A percentile compares a stretch with the other conserved stretches of the same genome.
Evolutionary conservation across 2,797 vertebrate genomes (phyloP).

Genomic region (Acanthurus lineatus): DNA sequence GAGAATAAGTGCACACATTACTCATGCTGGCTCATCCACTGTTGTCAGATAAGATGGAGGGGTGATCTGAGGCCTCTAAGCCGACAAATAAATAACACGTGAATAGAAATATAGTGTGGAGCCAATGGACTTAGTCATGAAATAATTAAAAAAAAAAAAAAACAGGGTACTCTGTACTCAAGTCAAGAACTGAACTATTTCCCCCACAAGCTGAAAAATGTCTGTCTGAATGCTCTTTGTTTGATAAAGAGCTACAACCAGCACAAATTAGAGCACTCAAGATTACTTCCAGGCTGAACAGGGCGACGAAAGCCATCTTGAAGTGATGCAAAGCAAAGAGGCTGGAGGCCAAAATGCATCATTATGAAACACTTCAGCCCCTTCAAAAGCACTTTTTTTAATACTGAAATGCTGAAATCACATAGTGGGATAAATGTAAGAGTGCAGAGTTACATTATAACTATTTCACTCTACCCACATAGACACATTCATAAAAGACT

Average conservation of each 20-base stretch:
- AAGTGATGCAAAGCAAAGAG: slow-evolving; percentile 30
- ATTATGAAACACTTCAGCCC: slow-evolving; percentile 47
- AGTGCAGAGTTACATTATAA: slow-evolving; percentile 47
- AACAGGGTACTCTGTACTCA: slow-evolving; percentile 35
- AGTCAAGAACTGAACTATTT: slow-evolving; percentile 51
- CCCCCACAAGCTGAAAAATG: slow-evolving; percentile 46
- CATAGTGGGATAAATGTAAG: slow-evolving; percentile 51
- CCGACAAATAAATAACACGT: slow-evolving; percentile 47
- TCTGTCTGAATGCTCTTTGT: slow-evolving; percentile 12
- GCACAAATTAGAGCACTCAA: slow-evolving; percentile 49
- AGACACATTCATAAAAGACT: slow-evolving; percentile 57
- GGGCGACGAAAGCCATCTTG: slow-evolving; percentile 40
- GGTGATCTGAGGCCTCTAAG: slow-evolving; percentile 19
- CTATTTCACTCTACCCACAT: slow-evolving; percentile 39
- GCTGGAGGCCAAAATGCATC: slow-evolving; percentile 32
- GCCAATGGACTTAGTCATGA: slow-evolving; percentile 44
- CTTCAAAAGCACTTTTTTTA: slow-evolving; percentile 42
- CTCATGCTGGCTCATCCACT: slow-evolving; percentile 5
- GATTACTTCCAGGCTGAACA: slow-evolving; percentile 60
- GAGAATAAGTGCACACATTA: slow-evolving; percentile 21
- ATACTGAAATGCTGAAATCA: slow-evolving; percentile 65
- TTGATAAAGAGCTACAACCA: slow-evolving; percentile 38
- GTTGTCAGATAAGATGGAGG: neutral
- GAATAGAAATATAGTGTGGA: slow-evolving; percentile 32
- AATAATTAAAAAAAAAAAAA: slow-evolving; percentile 30